Evolutionary conservation across 2,888 invertebrate species (phyloP).

Genomic region (Thysanoteuthis rhombus): DNA sequence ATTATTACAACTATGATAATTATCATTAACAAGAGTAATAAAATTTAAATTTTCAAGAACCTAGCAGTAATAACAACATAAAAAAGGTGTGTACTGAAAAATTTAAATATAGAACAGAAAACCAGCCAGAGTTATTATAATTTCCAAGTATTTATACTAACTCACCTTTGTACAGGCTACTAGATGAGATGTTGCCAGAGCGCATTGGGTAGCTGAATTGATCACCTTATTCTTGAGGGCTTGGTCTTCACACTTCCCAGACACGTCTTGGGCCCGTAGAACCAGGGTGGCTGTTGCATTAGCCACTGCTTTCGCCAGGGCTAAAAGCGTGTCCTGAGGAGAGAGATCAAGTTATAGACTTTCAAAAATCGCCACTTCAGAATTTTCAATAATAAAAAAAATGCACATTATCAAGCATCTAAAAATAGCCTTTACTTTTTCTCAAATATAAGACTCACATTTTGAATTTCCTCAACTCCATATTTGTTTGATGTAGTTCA

Average conservation of each 20-base stretch:
- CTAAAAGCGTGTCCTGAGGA: slow-evolving; percentile 83
- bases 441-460: neutral
- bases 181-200: slow-evolving; percentile 94
- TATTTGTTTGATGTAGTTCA: no score
- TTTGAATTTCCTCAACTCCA: neutral
- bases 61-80: neutral
- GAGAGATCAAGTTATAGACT: neutral
- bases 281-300: slow-evolving; percentile 97
- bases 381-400: neutral
- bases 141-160: no score
- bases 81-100: no score
- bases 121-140: no score
- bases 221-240: slow-evolving; percentile 87
- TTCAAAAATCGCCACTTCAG: neutral
- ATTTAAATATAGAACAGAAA: no score
- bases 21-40: no score
- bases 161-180: slow-evolving; percentile 93
- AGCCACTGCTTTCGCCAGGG: slow-evolving; percentile 95
- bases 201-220: slow-evolving; percentile 95
- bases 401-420: neutral
- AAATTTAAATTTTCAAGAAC: no score
- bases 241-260: slow-evolving; percentile 84
- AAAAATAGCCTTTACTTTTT: neutral
- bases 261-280: slow-evolving; percentile 94
- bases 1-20: no score